Evolutionary conservation across 2,113 vertebrate genomes (phyloP).

Genomic region (Murina feae): DNA sequence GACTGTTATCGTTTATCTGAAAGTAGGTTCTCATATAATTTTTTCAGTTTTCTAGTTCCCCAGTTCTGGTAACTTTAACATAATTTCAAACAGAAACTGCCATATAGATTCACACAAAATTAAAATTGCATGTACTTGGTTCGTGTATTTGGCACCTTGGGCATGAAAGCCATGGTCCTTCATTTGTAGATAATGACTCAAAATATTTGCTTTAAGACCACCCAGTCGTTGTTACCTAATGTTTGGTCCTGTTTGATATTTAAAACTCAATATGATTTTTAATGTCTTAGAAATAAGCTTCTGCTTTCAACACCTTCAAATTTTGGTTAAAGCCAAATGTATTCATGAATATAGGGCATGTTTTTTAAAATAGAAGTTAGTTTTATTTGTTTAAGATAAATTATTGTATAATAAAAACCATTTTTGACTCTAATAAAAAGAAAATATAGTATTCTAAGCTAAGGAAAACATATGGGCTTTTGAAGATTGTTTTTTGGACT

Average conservation of each 20-base stretch:
- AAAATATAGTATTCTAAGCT: neutral
- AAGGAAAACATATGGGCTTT: neutral
- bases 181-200: neutral
- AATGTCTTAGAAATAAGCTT: neutral
- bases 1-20: neutral
- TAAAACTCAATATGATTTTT: neutral
- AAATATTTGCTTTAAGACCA: neutral
- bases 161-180: neutral
- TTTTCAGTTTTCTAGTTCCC: neutral
- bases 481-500: neutral
- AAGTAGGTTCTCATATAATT: neutral
- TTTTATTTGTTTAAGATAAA: neutral
- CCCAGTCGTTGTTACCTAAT: neutral
- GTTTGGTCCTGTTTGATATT: neutral
- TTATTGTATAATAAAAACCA: neutral
- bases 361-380: neutral
- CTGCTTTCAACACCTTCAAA: neutral
- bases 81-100: neutral
- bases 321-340: slow-evolving; percentile 5
- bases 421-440: neutral
- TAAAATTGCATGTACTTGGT: neutral
- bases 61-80: neutral
- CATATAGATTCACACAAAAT: neutral
- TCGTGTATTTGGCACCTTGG: neutral
- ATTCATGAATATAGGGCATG: neutral